These are phyloP conservation scores for Chelidonichthys spinosus DNA, from an alignment of 2,797 vertebrate species.

Conservation along the genomic window DNA sequence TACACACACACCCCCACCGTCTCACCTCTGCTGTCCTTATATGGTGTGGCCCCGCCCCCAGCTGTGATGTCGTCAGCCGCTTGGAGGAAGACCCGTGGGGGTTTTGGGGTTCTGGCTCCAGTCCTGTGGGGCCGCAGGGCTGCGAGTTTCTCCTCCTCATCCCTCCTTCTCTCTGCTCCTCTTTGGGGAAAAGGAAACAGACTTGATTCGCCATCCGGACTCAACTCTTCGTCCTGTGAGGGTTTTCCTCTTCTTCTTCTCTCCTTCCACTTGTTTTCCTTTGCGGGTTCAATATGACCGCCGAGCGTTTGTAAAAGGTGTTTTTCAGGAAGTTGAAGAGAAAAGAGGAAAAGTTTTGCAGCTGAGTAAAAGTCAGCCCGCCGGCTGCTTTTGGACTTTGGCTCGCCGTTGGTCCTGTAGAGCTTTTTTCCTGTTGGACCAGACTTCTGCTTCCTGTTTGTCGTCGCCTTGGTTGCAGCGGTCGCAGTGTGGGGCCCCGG, in stretches of 20 bases:
- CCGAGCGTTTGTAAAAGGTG: constrained; percentile 21
- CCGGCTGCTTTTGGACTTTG: not conserved
- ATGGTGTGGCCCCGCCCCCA: constrained; percentile 84
- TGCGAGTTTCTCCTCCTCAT: constrained; percentile 83
- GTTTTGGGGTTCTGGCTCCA: constrained; percentile 95
- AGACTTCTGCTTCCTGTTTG: not conserved
- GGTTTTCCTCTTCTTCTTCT: constrained; percentile 25
- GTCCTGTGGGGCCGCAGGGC: constrained; percentile 96
- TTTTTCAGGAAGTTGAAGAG: not conserved
- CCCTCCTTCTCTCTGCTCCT: constrained; percentile 35
- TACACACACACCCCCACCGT: constrained; percentile 50
- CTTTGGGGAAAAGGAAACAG: constrained; percentile 79
- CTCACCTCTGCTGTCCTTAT: constrained; percentile 82
- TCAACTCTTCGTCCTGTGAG: not conserved
- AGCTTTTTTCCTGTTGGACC: constrained; percentile 18
- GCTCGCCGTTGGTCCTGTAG: not conserved
- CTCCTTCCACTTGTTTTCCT: constrained; percentile 26
- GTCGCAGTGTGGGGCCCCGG: not conserved
- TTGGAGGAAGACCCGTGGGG: constrained; percentile 93
- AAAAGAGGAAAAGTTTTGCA: constrained; percentile 10
- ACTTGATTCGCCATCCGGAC: constrained; percentile 84
- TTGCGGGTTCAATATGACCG: constrained; percentile 59
- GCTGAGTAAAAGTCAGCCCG: constrained; percentile 12
- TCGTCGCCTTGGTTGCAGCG: not conserved
- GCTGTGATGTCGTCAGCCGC: constrained; percentile 83